Evolutionary conservation across 2,797 vertebrate species (phyloP).

Genomic region (Tamandua tetradactyla): DNA sequence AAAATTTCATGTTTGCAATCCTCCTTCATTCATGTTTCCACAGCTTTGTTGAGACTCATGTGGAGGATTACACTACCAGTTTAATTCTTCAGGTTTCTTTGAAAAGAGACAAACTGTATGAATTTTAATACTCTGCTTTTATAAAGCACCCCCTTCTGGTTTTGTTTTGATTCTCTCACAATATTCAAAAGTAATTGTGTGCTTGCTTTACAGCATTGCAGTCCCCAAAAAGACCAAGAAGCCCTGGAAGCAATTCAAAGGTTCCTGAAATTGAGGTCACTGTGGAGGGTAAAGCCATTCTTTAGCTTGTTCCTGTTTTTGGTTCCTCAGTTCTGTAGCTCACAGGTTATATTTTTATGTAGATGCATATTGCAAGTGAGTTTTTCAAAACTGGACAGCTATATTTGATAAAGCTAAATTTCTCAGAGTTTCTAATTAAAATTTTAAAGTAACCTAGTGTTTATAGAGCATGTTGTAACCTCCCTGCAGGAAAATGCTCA

Average conservation of each 20-base stretch:
- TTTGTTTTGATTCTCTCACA: neutral
- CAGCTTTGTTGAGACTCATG: slow-evolving; percentile 34
- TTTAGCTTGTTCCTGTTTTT: neutral
- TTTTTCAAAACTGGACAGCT: neutral
- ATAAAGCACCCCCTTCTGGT: neutral
- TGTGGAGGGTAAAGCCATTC: slow-evolving; percentile 79
- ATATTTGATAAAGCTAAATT: neutral
- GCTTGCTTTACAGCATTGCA: slow-evolving; percentile 78
- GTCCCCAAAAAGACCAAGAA: slow-evolving; percentile 70
- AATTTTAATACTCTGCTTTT: slow-evolving; percentile 48
- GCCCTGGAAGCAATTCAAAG: slow-evolving; percentile 77
- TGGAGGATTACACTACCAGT: slow-evolving; percentile 27
- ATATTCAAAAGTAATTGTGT: neutral
- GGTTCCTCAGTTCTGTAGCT: neutral
- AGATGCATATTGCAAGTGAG: neutral
- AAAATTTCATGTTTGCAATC: neutral
- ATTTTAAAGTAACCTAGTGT: neutral
- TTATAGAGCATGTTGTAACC: neutral
- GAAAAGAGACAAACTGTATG: slow-evolving; percentile 57
- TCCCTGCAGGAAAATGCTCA: neutral
- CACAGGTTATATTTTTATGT: neutral
- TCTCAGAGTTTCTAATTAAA: neutral
- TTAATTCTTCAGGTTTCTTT: slow-evolving; percentile 56
- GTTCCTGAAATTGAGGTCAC: slow-evolving; percentile 87
- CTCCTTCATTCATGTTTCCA: slow-evolving; percentile 21